Percentiles rank a stretch among this genome's conserved stretches.
phyloP scores from a whole-genome alignment of 2,113 vertebrate genomes.

The Fregetta grallaria region DNA sequence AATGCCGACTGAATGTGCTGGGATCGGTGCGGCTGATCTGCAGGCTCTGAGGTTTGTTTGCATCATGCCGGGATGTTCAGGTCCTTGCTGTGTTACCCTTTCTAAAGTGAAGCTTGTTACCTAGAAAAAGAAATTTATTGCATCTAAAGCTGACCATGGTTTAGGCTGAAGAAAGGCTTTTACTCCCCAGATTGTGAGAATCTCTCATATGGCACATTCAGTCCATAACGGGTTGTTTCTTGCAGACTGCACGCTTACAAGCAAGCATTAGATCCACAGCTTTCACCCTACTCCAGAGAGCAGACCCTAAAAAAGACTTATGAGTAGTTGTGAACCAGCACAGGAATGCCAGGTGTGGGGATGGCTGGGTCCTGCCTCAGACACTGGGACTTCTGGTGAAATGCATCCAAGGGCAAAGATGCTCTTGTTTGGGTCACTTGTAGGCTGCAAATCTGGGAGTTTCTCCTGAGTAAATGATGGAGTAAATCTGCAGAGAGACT shows the following conservation, averaged over 20 bases:
- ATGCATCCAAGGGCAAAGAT: not conserved
- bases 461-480: not conserved
- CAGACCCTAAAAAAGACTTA: not conserved
- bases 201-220: not conserved
- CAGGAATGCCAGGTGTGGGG: not conserved
- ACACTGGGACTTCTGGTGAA: not conserved
- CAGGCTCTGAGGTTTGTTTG: not conserved
- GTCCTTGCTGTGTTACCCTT: not conserved
- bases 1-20: not conserved
- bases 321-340: not conserved
- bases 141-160: not conserved
- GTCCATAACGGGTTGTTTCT: not conserved
- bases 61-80: not conserved
- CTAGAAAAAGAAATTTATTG: not conserved
- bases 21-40: not conserved
- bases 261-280: not conserved
- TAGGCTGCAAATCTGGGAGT: not conserved
- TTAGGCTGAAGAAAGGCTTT: not conserved
- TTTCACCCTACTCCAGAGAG: not conserved
- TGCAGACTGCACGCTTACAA: not conserved
- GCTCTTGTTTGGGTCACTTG: not conserved
- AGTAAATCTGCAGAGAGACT: not conserved
- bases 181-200: not conserved
- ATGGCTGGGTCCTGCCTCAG: fast-evolving
- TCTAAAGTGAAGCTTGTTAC: not conserved